Conservation (phyloP, 2,888 invertebrate genomes). For the Pollenia labialis region DNA sequence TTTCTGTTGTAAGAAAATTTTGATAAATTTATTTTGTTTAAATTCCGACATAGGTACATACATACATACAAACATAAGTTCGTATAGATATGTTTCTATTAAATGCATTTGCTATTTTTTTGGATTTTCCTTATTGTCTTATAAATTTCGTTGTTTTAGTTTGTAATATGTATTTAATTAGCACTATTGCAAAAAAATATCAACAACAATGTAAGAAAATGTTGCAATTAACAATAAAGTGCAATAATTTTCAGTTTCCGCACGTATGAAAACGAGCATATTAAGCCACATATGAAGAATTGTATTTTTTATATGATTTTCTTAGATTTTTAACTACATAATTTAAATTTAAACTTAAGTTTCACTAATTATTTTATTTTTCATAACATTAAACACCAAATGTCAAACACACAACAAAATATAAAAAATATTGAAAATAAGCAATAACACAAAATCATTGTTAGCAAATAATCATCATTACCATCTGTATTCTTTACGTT, state of each 20-base stretch:
- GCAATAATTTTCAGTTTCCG: slow-evolving; percentile 61
- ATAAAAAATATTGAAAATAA: slow-evolving; percentile 30
- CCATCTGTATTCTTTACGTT: background rate
- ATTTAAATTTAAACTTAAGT: slow-evolving; percentile 2
- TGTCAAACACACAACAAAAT: slow-evolving; percentile 60
- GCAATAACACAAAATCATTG: slow-evolving; percentile 24
- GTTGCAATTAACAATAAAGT: slow-evolving; percentile 61
- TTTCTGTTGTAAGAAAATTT: slow-evolving; percentile 30
- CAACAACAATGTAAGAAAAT: slow-evolving; percentile 40
- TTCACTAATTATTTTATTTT: background rate
- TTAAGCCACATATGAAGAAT: background rate
- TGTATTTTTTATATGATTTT: slow-evolving; percentile 2
- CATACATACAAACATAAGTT: no score
- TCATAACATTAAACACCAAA: slow-evolving; percentile 10
- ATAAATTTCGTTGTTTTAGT: slow-evolving; percentile 26
- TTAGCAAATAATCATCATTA: slow-evolving; percentile 33
- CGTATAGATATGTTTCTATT: background rate
- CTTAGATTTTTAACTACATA: background rate
- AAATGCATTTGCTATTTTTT: background rate
- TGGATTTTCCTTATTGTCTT: slow-evolving; percentile 34
- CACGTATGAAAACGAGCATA: background rate
- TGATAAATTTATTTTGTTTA: background rate
- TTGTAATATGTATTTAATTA: slow-evolving; percentile 47
- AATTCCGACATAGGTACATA: no score
- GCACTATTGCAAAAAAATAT: slow-evolving; percentile 46